A percentile compares a stretch with the other conserved stretches of the same genome.
Conservation (phyloP, 1,140 invertebrate genomes). For the Bombyx mori region ASM3026992v2 NC_085128.1:9321001-9321500, state of each 20-base stretch:
- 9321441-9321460: conserved; percentile 18
- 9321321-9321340: conserved; percentile 17
- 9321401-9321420: conserved; percentile 25
- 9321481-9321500: no score
- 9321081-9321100: no score
- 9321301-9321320: conserved; percentile 8
- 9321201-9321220: conserved; percentile 36
- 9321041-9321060: conserved; percentile 14
- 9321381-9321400: neutral
- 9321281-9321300: conserved; percentile 14
- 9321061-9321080: conserved; percentile 15
- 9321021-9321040: no score
- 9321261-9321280: conserved; percentile 40
- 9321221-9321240: conserved; percentile 56
- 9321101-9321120: conserved; percentile 43
- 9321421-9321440: conserved; percentile 30
- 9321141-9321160: conserved; percentile 44
- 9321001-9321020: no score
- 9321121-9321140: conserved; percentile 49
- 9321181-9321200: conserved; percentile 48
- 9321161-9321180: conserved; percentile 46
- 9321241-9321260: conserved; percentile 40
- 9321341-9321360: conserved; percentile 19
- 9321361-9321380: neutral
- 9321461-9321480: no score